Evolutionary conservation across 2,113 vertebrate species (phyloP), one percentile per base, ranked within the genome.

Genomic region (Anguilla japonica): DNA sequence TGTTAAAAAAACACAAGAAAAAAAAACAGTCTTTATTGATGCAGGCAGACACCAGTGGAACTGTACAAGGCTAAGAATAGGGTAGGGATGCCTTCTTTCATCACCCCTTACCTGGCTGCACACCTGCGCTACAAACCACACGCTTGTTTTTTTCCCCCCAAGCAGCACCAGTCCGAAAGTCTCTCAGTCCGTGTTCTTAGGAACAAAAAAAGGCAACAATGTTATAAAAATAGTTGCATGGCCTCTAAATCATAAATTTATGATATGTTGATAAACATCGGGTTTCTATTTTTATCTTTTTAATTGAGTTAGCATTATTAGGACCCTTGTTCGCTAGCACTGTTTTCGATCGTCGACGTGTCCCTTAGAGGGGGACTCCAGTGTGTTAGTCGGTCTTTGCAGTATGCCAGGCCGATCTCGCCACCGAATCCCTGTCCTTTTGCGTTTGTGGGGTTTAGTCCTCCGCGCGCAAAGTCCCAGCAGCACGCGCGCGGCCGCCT

Each of bases 211-310:
- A 84, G 75, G 41, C 67, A 67, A 90, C 88, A 86, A 89, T 88
- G 80, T 94, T 95, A 96, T 87, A 95, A 95, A 96, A 95, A 95
- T 95, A 94, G 93, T 91, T 92, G 89, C 92, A 94, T 94, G 90
- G 93, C 92, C 92, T 90, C 90, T 89, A 94, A 95, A 95, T 94
- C 87, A 94, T 93, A 93, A 91, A 91, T 87, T 92, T 67, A 78
- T 92, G 93, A 92, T 89, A 81, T 41, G 85, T 89, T 90, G 89
- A 88, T 87, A 85, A 88, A 83, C 1, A 90, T 89, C 71, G 22
- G 60, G 22, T 22, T 67, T 53, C 16, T 85, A 22, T 14, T 53
- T 67, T 67, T 78, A 11, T 29, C 11, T n/a, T 29, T 78, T 88
- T 83, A 82, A 41, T 84, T 46, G 50, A 83, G 87, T 88, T 16